Evolutionary conservation across 2,888 invertebrate genomes (phyloP).

Genomic region (Apotomis capreana): DNA sequence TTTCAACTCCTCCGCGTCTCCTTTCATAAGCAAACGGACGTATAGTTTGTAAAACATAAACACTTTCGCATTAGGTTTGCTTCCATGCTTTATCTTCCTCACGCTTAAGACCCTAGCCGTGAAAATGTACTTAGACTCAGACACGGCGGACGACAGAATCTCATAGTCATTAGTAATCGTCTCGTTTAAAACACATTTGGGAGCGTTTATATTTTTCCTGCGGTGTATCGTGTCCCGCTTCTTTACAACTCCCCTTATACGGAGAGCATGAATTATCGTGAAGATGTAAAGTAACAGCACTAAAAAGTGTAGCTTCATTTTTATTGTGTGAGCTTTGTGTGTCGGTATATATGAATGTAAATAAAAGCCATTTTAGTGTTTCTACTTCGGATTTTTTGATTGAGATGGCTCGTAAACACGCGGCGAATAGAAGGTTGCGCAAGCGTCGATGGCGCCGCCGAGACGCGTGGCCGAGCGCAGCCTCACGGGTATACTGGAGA

Average conservation of each 20-base stretch:
- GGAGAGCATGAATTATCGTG: constrained; percentile 68
- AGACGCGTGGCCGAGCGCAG: constrained; percentile 82
- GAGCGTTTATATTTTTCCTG: constrained; percentile 76
- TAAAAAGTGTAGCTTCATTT: constrained; percentile 74
- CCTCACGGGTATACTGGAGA: constrained; percentile 79
- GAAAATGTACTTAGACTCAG: constrained; percentile 82
- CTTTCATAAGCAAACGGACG: constrained; percentile 75
- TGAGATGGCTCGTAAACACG: constrained; percentile 64
- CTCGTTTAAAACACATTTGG: constrained; percentile 81
- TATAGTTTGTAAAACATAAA: constrained; percentile 78
- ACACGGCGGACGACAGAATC: constrained; percentile 80
- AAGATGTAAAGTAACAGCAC: constrained; percentile 69
- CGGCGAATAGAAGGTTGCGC: constrained; percentile 69
- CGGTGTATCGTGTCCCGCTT: constrained; percentile 72
- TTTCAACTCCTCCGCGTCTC: constrained; percentile 71
- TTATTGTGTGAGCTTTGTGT: constrained; percentile 57
- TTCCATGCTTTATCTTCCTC: constrained; percentile 76
- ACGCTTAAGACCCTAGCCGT: constrained; percentile 78
- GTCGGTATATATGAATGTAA: constrained; percentile 56
- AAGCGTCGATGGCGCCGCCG: constrained; percentile 76
- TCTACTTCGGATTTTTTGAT: constrained; percentile 64
- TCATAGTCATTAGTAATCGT: constrained; percentile 83
- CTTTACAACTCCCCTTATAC: constrained; percentile 68
- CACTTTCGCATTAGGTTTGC: constrained; percentile 68
- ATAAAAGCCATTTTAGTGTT: constrained; percentile 65